Conservation (phyloP, 2,113 vertebrate genomes). For the Prinia subflava region DNA sequence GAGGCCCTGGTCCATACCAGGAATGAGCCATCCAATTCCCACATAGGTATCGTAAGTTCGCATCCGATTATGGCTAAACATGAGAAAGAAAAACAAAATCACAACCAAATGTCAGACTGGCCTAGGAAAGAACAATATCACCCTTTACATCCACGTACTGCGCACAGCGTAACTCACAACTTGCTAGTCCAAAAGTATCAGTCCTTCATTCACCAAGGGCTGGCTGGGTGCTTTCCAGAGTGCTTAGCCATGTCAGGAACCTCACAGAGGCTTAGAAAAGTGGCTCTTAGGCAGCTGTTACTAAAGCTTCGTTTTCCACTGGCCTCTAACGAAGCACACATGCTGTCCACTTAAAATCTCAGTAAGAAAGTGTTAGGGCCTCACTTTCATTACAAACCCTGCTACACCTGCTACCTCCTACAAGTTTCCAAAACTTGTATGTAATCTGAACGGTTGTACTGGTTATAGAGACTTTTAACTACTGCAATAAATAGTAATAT, state of each 20-base stretch:
- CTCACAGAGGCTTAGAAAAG: neutral
- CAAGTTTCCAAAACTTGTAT: neutral
- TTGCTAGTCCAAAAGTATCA: neutral
- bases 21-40: conserved; percentile 97
- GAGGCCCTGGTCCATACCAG: conserved; percentile 96
- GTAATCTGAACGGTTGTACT: neutral
- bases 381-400: neutral
- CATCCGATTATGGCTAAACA: conserved; percentile 90
- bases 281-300: neutral
- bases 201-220: neutral
- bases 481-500: neutral
- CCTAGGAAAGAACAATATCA: neutral
- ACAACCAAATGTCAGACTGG: neutral
- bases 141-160: neutral
- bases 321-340: neutral
- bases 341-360: neutral
- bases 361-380: neutral
- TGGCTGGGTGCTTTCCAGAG: neutral
- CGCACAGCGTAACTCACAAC: neutral
- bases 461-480: neutral
- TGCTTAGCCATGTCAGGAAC: neutral
- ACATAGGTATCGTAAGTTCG: conserved; percentile 95
- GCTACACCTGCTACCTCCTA: too few relatives aligned
- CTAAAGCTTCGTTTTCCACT: neutral
- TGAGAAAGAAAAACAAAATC: neutral